Evolutionary conservation across 2,888 invertebrate species (phyloP).

Genomic region (Ommatoiulus sabulosus): DNA sequence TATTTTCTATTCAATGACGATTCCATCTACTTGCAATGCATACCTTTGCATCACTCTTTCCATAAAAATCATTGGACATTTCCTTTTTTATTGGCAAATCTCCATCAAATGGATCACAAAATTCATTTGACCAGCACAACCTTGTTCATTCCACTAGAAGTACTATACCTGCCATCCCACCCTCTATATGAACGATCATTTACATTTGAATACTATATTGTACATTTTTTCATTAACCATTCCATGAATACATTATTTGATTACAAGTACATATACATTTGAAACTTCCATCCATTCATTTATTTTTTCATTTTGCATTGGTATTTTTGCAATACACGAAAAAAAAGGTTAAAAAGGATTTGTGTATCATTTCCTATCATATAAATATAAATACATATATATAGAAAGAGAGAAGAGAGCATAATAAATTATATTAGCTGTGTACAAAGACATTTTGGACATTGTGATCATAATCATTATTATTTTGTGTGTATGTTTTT

Average conservation of each 20-base stretch:
- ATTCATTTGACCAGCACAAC: background rate
- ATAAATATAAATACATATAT: constrained; percentile 52
- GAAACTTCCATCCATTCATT: constrained; percentile 54
- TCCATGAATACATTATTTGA: constrained; percentile 44
- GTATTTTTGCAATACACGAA: constrained; percentile 53
- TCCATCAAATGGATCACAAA: background rate
- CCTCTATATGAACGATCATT: constrained; percentile 25
- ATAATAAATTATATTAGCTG: constrained; percentile 53
- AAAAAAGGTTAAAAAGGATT: constrained; percentile 32
- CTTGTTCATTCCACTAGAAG: background rate
- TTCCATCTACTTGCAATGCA: background rate
- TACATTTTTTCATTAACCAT: constrained; percentile 45
- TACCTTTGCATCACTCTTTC: background rate
- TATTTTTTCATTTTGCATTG: constrained; percentile 54
- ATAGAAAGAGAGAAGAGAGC: constrained; percentile 12
- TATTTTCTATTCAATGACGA: constrained; percentile 21
- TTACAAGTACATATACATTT: constrained; percentile 45
- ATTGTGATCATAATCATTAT: constrained; percentile 34
- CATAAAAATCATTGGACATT: constrained; percentile 12
- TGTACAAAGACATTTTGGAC: constrained; percentile 47
- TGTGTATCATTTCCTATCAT: constrained; percentile 51
- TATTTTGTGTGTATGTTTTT: constrained; percentile 22
- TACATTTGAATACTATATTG: constrained; percentile 28
- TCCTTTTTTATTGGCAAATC: background rate
- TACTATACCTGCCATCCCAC: background rate